Evolutionary conservation across 1,140 invertebrate species (phyloP).

Genomic region (Lasioglossum baleicum): DNA sequence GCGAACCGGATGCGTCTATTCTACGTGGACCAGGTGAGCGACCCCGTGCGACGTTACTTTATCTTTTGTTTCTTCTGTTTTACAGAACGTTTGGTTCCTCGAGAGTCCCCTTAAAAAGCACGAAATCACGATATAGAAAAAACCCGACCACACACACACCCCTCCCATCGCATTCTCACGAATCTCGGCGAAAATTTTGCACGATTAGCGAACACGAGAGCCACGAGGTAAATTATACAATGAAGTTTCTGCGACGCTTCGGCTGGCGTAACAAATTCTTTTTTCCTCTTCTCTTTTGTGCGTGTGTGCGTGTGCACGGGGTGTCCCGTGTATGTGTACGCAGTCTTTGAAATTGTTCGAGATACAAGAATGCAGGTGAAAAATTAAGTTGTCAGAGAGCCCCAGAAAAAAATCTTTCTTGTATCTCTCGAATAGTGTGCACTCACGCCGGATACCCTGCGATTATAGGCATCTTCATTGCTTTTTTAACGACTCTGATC

Average conservation of each 20-base stretch:
- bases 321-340: no score
- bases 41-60: not conserved
- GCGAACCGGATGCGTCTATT: constrained; percentile 91
- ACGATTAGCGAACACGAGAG: not conserved
- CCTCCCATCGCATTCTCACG: not conserved
- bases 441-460: no score
- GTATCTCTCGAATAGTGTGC: no score
- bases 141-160: not conserved
- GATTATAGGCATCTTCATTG: no score
- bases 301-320: no score
- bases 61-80: constrained; percentile 13
- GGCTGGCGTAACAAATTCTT: not conserved
- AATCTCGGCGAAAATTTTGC: not conserved
- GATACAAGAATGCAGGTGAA: no score
- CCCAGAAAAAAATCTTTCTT: no score
- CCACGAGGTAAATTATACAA: constrained; percentile 9
- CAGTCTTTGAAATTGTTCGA: no score
- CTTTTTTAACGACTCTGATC: not conserved
- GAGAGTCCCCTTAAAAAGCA: constrained; percentile 43
- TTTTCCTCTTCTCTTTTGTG: not conserved
- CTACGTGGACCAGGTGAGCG: constrained; percentile 88
- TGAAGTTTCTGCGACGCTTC: no score
- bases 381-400: no score
- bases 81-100: constrained; percentile 61
- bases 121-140: constrained; percentile 55